Base-by-base conservation (phyloP, 2,888 invertebrate species). In the Cryptus viduatorius region DNA sequence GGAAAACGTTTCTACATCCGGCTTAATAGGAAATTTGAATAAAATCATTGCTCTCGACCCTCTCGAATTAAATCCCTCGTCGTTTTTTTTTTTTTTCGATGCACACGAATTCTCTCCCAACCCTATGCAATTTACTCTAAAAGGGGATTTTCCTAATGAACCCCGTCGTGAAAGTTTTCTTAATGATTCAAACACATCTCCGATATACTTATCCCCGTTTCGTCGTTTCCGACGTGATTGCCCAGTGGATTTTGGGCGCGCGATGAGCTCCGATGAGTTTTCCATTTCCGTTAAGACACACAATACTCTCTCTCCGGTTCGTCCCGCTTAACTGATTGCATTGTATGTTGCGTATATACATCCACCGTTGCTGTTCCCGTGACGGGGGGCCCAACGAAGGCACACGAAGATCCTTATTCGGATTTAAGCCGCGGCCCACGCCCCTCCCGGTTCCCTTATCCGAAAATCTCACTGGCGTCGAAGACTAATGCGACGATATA, bases 371-470 rank as follows among this genome's bases (percentile, higher is more conserved):
- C 61, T 48, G 31, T 48, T 46, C 10, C 29, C 48, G 53, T 50
- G 76, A 65, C 65, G 14, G 76, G 37, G 37, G 37, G 37, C 4
- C 65, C 65, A 65, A 16, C 64, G 37, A 37, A 8, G 59, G 19
- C 56, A 44, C 31, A 61, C 59, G 59, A 72, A 59, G 67, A 72
- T 73, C 79, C 79, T 80, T 80, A 80, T 73, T 56, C 67, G 79
- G 79, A 73, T 44, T 73, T 67, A 19, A 80, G 79, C 79, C 79
- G 65, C 37, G 24, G 48, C 61, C 53, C 46, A 71, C 65, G 64
- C 72, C 53, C 46, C 67, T 29, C 79, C 65, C 67, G 53, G 14
- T 67, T 73, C 29, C 29, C 65, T 79, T 79, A 72, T 73, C 79
- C 73, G 59, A 77, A 77, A 68, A 77, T 71, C 72, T 71, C 65